Evolutionary conservation across 30 jellyfish, hydroid and myxozoan species (phyloP).

Genomic region (Nemopilema nomurai): DNA sequence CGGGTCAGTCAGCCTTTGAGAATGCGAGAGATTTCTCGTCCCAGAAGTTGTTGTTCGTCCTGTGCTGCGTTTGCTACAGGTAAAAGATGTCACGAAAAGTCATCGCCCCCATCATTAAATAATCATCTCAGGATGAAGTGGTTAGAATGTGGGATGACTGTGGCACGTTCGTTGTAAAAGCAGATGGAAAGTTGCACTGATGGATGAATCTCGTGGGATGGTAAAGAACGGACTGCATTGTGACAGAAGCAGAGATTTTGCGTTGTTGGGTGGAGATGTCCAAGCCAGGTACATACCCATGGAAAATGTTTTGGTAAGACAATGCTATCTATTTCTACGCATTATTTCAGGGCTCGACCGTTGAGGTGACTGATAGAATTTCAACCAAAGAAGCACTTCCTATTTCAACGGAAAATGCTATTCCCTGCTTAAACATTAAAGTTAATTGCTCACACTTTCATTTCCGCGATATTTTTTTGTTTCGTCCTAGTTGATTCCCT

Average conservation of each 20-base stretch:
- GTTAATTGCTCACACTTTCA: background rate
- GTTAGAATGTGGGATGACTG: background rate
- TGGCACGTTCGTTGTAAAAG: too few species aligned
- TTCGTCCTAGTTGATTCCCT: background rate
- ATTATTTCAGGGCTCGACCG: too few species aligned
- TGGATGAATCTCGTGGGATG: background rate
- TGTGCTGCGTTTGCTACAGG: background rate
- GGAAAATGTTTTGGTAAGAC: constrained; percentile 32
- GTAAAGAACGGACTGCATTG: background rate
- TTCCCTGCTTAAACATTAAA: too few species aligned
- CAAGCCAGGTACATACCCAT: background rate
- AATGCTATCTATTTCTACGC: background rate
- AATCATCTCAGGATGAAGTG: background rate
- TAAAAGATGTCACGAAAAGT: background rate
- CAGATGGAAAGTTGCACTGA: background rate
- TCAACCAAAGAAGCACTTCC: too few species aligned
- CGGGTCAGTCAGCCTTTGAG: constrained; percentile 12
- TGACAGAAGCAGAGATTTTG: background rate
- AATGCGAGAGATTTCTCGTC: background rate
- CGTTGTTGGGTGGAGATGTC: background rate
- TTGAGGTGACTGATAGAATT: too few species aligned
- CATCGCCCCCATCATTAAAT: background rate
- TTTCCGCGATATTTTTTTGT: background rate
- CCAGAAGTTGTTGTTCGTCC: background rate
- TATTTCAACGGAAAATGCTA: background rate